Evolutionary conservation across 2,797 vertebrate genomes (phyloP), one percentile per base, ranked within the genome.

Genomic region (Melanotaenia pygmaea): DNA sequence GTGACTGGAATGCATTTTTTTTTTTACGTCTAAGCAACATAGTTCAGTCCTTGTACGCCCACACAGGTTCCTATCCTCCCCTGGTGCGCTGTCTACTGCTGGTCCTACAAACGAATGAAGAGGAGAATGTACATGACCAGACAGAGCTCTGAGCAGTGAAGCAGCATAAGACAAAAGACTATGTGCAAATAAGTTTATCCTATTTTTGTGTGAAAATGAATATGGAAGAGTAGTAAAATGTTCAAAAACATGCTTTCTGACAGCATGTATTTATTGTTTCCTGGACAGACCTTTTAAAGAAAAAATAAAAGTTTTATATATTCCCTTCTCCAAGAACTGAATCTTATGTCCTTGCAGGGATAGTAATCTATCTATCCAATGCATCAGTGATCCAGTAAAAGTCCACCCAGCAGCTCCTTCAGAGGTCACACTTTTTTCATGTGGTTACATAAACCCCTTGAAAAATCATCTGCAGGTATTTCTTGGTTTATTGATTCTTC

Each of bases 41-140:
- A 59, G 28, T 47, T 30, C 22, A 68, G 56, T 68, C 38, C 40
- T 32, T 28, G 22, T 24, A 61, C n/a, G 34, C 30, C 14, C 59
- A 61, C 58, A 14, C 22, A 1, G 43, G 32, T 68, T 51, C 28
- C 47, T 68, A 47, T 47, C 45, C n/a, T 50, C 47, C 47, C 47
- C n/a, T n/a, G 45, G 20, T n/a, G 20, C 45, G n/a, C 45, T 47
- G 8, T 20, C 18, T n/a, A 47, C 18, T n/a, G 2, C 37, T 62
- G 37, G 8, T 11, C 30, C 14, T 61, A 32, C 57, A 54, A n/a
- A 38, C 10, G 14, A 50, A 22, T 58, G 18, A 38, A 37, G 22
- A 9, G 5, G 1, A 30, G 20, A 37, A 18, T 20, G 26, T 6
- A 68, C 13, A 58, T 50, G 54, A 50, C 22, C 35, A 51, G 45